Base-by-base conservation (phyloP, 2,888 invertebrate species). In the Eurytoma adleriae region DNA sequence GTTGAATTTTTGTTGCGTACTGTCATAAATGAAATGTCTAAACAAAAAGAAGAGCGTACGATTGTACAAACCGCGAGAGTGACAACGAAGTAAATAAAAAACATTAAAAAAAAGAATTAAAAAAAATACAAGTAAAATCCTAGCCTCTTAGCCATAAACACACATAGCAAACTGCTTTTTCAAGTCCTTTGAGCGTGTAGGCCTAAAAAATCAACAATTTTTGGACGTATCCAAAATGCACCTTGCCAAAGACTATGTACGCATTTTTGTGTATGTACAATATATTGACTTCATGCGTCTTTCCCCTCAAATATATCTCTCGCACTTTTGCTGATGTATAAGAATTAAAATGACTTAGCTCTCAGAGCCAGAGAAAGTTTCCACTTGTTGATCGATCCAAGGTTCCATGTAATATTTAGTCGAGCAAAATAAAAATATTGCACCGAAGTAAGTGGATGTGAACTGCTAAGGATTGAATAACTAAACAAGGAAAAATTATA, bases 31-130 rank as follows among this genome's bases (percentile, higher is more conserved):
- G 18, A 64, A 54, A 24, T 64, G 62, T 27, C 40, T 73, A 62
- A 24, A 62, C 40, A 64, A 62, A 68, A 70, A 57, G n/a, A 20
- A 12, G 27, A 71, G 24, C 50, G 18, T 61, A n/a, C 54, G 52
- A 73, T 68, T 68, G 61, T 40, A 10, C 72, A 78, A 82, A 78
- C 24, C 78, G 70, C 78, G 76, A 81, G 76, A 84, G 81, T 80
- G 84, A 85, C 87, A 87, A 86, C 86, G 86, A 88, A 87, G 81
- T 85, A 85, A 68, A 27, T 81, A 79, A 76, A 59, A 81, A 76
- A 30, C 68, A 67, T 61, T 54, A 56, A 78, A 69, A 70, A 79
- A 76, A 56, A 76, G 52, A 67, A 40, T 10, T 10, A 10, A 74
- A 73, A 82, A 73, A 68, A 77, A 62, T 61, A 66, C 40, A 79